Percentiles rank a stretch among this genome's conserved stretches.
Conservation (phyloP, 1,140 invertebrate species). For the Drosophila aff. region DNA sequence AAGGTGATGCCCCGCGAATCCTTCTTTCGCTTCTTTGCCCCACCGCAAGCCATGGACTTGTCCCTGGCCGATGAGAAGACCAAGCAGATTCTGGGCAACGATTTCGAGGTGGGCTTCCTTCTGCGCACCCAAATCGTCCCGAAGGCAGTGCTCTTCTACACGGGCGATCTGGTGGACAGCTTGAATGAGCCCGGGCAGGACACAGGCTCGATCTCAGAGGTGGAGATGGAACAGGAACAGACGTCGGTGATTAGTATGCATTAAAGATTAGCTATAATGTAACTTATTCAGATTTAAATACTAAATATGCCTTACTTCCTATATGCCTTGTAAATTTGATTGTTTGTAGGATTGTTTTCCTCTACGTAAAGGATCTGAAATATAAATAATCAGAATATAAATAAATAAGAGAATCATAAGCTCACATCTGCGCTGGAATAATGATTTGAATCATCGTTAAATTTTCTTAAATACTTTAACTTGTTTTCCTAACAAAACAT, state of each 20-base stretch:
- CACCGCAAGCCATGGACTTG: constrained; percentile 90
- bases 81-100: constrained; percentile 87
- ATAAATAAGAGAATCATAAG: too few species aligned
- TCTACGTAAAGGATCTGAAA: too few species aligned
- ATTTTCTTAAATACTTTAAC: too few species aligned
- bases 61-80: constrained; percentile 86
- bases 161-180: constrained; percentile 90
- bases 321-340: too few species aligned
- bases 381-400: too few species aligned
- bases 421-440: too few species aligned
- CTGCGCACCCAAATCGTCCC: constrained; percentile 96
- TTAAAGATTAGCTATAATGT: background rate
- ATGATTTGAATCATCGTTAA: too few species aligned
- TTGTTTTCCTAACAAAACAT: too few species aligned
- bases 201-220: constrained; percentile 10
- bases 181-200: constrained; percentile 32
- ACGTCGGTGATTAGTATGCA: too few species aligned
- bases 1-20: constrained; percentile 97
- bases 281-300: background rate
- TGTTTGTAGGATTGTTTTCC: too few species aligned
- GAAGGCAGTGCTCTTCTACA: constrained; percentile 96
- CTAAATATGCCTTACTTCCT: background rate
- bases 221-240: background rate
- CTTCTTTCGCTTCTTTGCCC: constrained; percentile 99
- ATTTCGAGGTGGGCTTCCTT: constrained; percentile 99